phyloP scores from a whole-genome alignment of 1,140 invertebrate genomes.

The Pogonomyrmex barbatus region DNA sequence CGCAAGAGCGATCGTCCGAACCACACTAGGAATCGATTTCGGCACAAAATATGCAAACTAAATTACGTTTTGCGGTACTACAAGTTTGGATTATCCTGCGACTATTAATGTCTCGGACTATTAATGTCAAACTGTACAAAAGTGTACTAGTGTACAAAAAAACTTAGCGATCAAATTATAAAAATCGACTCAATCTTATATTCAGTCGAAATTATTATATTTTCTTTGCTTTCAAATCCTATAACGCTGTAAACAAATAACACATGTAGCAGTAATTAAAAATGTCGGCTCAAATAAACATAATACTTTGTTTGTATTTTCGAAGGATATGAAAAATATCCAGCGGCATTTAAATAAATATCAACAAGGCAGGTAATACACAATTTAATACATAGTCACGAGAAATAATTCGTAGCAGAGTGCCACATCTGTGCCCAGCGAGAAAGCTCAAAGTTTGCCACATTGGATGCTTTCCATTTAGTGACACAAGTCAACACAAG shows the following conservation, averaged over 20 bases:
- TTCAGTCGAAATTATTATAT: too few relatives aligned
- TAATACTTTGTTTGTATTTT: neutral
- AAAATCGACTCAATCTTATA: neutral
- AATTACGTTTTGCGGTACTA: conserved; percentile 78
- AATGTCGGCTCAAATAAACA: neutral
- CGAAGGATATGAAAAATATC: neutral
- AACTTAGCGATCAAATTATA: neutral
- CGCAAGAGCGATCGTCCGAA: conserved; percentile 71
- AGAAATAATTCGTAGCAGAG: neutral
- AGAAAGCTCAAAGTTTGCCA: neutral
- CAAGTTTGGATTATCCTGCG: conserved; percentile 49
- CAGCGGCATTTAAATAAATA: neutral
- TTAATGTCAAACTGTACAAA: conserved; percentile 47
- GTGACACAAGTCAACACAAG: too few relatives aligned
- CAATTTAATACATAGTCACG: neutral
- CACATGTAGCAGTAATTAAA: conserved; percentile 7
- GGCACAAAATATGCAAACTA: conserved; percentile 82
- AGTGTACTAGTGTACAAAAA: conserved; percentile 49
- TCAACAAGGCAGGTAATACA: neutral
- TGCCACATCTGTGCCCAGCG: neutral
- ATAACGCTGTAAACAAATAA: neutral
- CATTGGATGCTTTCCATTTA: neutral
- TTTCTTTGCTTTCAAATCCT: neutral
- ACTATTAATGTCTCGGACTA: conserved; percentile 37
- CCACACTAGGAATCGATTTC: conserved; percentile 79